Evolutionary conservation across 2,113 vertebrate species (phyloP).

Genomic region (crab-eating macaque (Macaca fascicularis)): T2T-MFA8v1.1 NC_088378.1:1422001-1422500

Average conservation of each 20-base stretch:
- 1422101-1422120: fast-evolving
- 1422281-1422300: not conserved
- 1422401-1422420: not conserved
- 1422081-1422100: not conserved
- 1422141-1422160: not conserved
- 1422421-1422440: not conserved
- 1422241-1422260: not conserved
- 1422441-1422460: not conserved
- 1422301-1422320: not conserved
- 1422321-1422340: not conserved
- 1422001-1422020: no score
- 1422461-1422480: not conserved
- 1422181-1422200: not conserved
- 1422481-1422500: not conserved
- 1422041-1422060: not conserved
- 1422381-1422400: not conserved
- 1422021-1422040: not conserved
- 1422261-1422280: not conserved
- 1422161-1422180: not conserved
- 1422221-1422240: not conserved
- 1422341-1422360: not conserved
- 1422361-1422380: not conserved
- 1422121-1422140: not conserved
- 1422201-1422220: not conserved
- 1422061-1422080: not conserved